A percentile compares a stretch with the other conserved stretches of the same genome.
These are phyloP conservation scores for Nannoperca obscura DNA, from an alignment of 2,797 vertebrate genomes.

Conservation along the genomic window DNA sequence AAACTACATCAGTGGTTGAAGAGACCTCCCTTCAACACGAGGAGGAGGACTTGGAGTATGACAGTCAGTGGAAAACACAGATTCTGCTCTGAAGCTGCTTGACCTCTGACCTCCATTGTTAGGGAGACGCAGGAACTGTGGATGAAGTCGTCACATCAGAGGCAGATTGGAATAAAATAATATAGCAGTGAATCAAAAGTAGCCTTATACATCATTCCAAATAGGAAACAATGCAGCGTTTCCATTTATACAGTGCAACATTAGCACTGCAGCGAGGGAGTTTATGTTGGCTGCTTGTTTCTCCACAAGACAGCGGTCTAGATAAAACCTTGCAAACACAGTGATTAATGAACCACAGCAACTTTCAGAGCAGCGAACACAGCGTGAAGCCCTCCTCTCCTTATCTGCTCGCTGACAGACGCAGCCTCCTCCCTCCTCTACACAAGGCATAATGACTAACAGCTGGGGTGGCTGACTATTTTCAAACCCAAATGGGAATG, in stretches of 20 bases:
- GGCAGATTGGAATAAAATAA: background rate
- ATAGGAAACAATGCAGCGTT: conserved; percentile 17
- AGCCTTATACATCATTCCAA: background rate
- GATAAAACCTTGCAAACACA: conserved; percentile 34
- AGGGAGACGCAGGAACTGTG: background rate
- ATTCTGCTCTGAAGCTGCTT: background rate
- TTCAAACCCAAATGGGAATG: conserved; percentile 71
- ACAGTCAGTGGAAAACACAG: background rate
- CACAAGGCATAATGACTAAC: conserved; percentile 74
- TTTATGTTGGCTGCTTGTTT: conserved; percentile 20
- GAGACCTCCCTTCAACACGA: background rate
- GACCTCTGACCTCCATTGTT: conserved; percentile 12
- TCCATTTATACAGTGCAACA: conserved; percentile 29
- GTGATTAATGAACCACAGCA: conserved; percentile 59
- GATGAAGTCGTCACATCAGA: conserved; percentile 3
- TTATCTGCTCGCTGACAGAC: conserved; percentile 73
- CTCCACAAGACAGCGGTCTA: conserved; percentile 13
- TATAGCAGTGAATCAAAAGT: background rate
- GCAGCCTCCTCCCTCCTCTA: conserved; percentile 50
- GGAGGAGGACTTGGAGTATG: conserved; percentile 13
- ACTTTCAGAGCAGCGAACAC: conserved; percentile 21
- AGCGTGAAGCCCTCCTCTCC: conserved; percentile 39
- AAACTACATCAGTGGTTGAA: background rate
- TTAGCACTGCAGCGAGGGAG: conserved; percentile 31
- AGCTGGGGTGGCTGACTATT: conserved; percentile 77